phyloP scores from a whole-genome alignment of 2,797 vertebrate genomes.

The Gymnothorax javanicus region DNA sequence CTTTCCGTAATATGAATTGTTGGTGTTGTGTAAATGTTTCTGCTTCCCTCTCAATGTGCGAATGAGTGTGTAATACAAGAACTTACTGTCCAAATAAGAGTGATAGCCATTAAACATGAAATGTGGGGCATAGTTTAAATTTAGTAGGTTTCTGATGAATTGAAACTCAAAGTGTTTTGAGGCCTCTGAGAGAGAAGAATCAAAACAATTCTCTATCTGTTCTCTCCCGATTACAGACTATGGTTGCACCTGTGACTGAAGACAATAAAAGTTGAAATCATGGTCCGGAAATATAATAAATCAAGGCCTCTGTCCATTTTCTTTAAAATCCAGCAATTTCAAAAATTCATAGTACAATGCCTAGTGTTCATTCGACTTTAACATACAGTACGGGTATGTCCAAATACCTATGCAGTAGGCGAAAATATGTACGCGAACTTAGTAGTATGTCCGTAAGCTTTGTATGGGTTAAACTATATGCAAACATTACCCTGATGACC shows the following conservation, averaged over 20 bases:
- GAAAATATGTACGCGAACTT: no score
- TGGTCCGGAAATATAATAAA: background rate
- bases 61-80: background rate
- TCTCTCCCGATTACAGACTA: background rate
- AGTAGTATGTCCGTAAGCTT: no score
- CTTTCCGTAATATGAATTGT: background rate
- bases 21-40: background rate
- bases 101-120: background rate
- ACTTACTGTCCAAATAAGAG: background rate
- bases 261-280: background rate
- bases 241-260: background rate
- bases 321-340: background rate
- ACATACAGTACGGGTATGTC: background rate
- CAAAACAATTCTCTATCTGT: background rate
- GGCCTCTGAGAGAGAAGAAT: background rate
- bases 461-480: no score
- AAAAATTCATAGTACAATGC: background rate
- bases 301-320: background rate
- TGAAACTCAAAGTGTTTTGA: background rate
- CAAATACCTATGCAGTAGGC: no score
- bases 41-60: background rate
- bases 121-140: background rate
- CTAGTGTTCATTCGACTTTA: no score
- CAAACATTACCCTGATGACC: no score
- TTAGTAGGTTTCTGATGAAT: background rate